Base-by-base conservation (phyloP, 2,888 invertebrate species). In the Xanthia togata region DNA sequence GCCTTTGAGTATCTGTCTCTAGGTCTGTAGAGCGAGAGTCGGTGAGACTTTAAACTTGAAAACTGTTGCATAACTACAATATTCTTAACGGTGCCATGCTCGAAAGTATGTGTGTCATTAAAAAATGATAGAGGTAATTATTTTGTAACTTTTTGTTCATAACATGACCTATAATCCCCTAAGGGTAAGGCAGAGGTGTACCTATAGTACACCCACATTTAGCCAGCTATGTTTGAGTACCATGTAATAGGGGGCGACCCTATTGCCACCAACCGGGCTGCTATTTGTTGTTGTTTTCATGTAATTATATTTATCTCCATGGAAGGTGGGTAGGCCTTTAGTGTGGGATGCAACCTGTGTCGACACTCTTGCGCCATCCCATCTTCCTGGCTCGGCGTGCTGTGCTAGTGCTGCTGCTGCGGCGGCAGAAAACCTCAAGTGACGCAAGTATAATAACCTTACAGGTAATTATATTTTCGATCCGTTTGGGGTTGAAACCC, bases 31-130 rank as follows among this genome's bases (percentile, higher is more conserved):
- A 62, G 55, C 80, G 41, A 73, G 14, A 12, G 62, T 70, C 35
- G 20, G 20, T 35, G 76, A 83, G 62, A 78, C 50, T 64, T 71
- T 84, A 82, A 84, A 72, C 82, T 84, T 84, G 76, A 81, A 73
- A 71, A 31, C 17, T 12, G 57, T 82, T 82, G 35, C 65, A 41
- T 84, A 81, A 81, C 31, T 60, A 8, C n/a, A 41, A 59, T 55
- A 83, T 83, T 73, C 63, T 53, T 20, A 53, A 63, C 60, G 62
- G 60, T 62, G 38, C 38, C 38, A 38, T 2, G 31, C 23, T 55
- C 4, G 55, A 41, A 55, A 35, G 17, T 74, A 62, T 67, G 44
- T 67, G 65, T 73, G 62, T 79, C 59, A 59, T 31, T 72, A 12
- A 41, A 50, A 82, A 50, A 82, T 64, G 23, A 55, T 70, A 50